Evolutionary conservation across 2,797 vertebrate species (phyloP).

Genomic region (Gymnoscopelus microlampas): DNA sequence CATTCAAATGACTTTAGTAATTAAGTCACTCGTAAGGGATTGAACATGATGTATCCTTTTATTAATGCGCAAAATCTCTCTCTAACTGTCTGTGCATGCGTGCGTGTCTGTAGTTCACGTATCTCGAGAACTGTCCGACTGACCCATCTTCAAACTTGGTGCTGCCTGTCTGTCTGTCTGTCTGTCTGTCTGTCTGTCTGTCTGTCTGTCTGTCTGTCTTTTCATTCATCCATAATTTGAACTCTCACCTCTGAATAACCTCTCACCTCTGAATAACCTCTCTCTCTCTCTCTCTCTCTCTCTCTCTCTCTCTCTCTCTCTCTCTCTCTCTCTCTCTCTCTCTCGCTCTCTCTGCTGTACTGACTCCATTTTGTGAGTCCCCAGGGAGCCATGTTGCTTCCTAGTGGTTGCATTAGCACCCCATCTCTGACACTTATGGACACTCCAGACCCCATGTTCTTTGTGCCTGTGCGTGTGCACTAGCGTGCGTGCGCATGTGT

Average conservation of each 20-base stretch:
- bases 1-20: too few relatives aligned
- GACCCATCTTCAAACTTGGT: too few relatives aligned
- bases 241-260: neutral
- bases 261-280: constrained; percentile 7
- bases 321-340: constrained; percentile 25
- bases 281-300: neutral
- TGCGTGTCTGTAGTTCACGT: too few relatives aligned
- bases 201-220: constrained; percentile 1
- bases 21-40: too few relatives aligned
- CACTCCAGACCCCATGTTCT: constrained; percentile 23
- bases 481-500: too few relatives aligned
- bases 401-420: constrained; percentile 48
- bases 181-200: neutral
- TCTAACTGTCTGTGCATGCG: too few relatives aligned
- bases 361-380: constrained; percentile 57
- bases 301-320: constrained; percentile 3
- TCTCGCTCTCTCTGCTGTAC: constrained; percentile 47
- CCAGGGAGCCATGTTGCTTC: constrained; percentile 56
- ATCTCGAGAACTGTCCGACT: too few relatives aligned
- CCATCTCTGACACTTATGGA: constrained; percentile 33
- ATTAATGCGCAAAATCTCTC: too few relatives aligned
- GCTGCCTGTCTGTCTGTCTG: neutral
- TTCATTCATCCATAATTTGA: neutral
- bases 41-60: too few relatives aligned
- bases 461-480: constrained; percentile 15